Conservation (phyloP, 92 coral and sea anemone genomes). For the Epizoanthus illoricatus region DNA sequence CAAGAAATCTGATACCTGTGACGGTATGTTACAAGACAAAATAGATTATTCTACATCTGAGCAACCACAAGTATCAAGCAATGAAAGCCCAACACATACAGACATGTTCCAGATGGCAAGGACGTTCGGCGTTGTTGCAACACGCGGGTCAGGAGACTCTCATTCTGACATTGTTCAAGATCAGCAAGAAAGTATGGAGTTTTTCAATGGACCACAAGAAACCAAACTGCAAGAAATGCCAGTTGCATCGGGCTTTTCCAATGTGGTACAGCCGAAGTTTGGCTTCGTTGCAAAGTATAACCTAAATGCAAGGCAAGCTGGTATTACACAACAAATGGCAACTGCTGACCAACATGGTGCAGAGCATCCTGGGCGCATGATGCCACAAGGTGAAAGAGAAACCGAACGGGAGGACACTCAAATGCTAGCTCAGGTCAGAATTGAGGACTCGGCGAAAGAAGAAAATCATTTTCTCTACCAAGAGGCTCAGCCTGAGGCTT, state of each 20-base stretch:
- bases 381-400: neutral
- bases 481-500: conserved; percentile 1
- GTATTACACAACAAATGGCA: neutral
- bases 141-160: neutral
- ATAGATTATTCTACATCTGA: neutral
- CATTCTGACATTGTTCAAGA: neutral
- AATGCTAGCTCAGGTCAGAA: neutral
- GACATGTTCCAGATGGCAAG: neutral
- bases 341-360: neutral
- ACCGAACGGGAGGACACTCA: neutral
- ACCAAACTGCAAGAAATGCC: too few relatives aligned
- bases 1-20: neutral
- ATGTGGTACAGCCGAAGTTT: too few relatives aligned
- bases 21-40: neutral
- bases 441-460: neutral
- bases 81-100: neutral
- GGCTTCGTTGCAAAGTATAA: neutral
- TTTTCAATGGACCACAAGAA: neutral
- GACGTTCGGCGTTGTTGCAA: conserved; percentile 15
- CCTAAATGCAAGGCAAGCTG: neutral
- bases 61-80: neutral
- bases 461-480: conserved; percentile 2
- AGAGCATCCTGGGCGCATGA: neutral
- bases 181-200: neutral
- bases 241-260: too few relatives aligned